These are phyloP conservation scores for Acanthis flammea DNA, from an alignment of 2,797 vertebrate genomes.

Conservation along the genomic window DNA sequence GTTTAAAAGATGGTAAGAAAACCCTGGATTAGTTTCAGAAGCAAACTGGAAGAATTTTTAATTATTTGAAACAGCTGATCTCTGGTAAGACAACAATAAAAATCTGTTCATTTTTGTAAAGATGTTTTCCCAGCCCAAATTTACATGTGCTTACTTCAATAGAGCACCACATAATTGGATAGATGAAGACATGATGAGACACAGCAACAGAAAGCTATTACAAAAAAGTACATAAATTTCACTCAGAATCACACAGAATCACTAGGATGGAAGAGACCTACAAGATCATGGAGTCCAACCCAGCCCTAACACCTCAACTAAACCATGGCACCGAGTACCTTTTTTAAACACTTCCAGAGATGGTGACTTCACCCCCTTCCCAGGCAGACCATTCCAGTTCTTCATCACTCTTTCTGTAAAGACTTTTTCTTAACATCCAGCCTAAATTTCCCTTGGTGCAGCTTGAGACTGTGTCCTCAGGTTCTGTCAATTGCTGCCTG, in stretches of 20 bases:
- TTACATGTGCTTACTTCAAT: background rate
- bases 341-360: background rate
- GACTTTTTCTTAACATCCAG: too few relatives aligned
- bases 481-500: background rate
- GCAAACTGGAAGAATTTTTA: background rate
- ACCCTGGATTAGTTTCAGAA: background rate
- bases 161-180: background rate
- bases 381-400: fast-evolving
- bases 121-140: background rate
- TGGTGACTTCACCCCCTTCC: background rate
- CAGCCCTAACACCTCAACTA: background rate
- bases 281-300: background rate
- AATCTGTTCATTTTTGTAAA: background rate
- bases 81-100: background rate
- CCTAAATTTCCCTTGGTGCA: background rate
- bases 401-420: background rate
- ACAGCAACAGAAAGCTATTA: background rate
- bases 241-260: background rate
- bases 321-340: fast-evolving
- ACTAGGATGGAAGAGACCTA: background rate
- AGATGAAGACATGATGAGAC: background rate
- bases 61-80: background rate
- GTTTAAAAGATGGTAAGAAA: background rate
- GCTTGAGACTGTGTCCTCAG: fast-evolving
- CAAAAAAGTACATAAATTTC: background rate